Base-by-base conservation (phyloP, 1,140 invertebrate species). In the Plodia interpunctella region DNA sequence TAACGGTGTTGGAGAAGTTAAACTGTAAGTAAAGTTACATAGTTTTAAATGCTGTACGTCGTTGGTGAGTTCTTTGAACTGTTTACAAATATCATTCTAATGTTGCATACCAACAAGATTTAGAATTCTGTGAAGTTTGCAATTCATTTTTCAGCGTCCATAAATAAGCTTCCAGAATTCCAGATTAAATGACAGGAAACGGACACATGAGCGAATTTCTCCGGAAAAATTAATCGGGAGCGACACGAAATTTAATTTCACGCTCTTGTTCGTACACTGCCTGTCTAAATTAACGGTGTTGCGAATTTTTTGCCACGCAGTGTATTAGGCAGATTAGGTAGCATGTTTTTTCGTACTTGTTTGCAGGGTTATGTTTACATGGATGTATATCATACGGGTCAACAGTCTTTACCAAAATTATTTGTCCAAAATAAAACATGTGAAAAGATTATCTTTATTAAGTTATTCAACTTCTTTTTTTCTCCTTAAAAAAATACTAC, bases 161-260 rank as follows among this genome's bases (percentile, higher is more conserved):
- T 66, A 65, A 62, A 67, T 63, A 66, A 65, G 25, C 25, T 55
- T 15, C 50, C 61, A 63, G 71, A 70, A 67, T 69, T 25, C 50
- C 65, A 65, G 71, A 70, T 72, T 69, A 72, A 68, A 65, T 53
- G 55, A 70, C 64, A 61, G 54, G 55, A 32, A 52, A 50, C 59
- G 50, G 57, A 55, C 61, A 69, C 72, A 70, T 70, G 74, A 68
- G 59, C 57, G 66, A 72, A 74, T 74, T 74, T 70, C 72, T 68
- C 70, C 55, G 66, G 66, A 68, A 74, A 74, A 74, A 70, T 72
- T 76, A 81, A 78, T 76, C 67, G 68, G 58, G 73, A 63, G 59
- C 64, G 67, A 61, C 65, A 65, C 74, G 71, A 76, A 78, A 79
- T 81, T 81, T 78, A 79, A 81, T 81, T 72, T 69, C 68, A 63